Percentiles rank a stretch among this genome's conserved stretches.
phyloP scores from a whole-genome alignment of 2,113 vertebrate genomes.

The Eptesicus fuscus region DNA sequence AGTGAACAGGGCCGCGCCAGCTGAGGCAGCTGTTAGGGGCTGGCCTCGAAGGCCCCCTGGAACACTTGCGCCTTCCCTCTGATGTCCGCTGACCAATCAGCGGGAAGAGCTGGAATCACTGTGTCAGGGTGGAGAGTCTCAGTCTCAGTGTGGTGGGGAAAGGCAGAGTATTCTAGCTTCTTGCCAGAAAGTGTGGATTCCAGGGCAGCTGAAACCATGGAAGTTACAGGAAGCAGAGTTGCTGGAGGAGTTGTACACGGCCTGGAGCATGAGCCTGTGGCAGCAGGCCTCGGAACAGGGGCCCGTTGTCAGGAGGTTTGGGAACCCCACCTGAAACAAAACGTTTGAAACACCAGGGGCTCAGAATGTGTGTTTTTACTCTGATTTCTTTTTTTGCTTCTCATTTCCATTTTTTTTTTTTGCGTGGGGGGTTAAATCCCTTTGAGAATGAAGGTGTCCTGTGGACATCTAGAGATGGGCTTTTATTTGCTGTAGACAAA shows the following conservation, averaged over 20 bases:
- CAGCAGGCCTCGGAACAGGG: neutral
- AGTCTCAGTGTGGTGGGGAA: neutral
- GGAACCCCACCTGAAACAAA: neutral
- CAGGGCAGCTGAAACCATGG: neutral
- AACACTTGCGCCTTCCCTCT: neutral
- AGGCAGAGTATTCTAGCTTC: neutral
- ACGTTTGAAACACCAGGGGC: neutral
- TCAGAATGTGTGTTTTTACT: neutral
- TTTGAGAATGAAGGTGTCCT: neutral
- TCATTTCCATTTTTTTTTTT: neutral
- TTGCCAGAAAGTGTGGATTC: neutral
- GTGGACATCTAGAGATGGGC: neutral
- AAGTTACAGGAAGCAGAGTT: neutral
- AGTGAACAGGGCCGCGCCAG: slow-evolving; percentile 25
- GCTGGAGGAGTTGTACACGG: neutral
- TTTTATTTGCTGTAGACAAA: neutral
- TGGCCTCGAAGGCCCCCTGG: slow-evolving; percentile 1
- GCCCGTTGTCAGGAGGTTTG: neutral
- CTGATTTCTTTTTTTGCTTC: neutral
- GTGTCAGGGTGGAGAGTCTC: neutral
- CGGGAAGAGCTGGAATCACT: neutral
- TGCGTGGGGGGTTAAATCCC: neutral
- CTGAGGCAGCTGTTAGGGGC: slow-evolving; percentile 60
- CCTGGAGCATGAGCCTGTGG: neutral
- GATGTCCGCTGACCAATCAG: neutral